Conservation (phyloP, 2,888 invertebrate species). For the Ethmia dodecea region DNA sequence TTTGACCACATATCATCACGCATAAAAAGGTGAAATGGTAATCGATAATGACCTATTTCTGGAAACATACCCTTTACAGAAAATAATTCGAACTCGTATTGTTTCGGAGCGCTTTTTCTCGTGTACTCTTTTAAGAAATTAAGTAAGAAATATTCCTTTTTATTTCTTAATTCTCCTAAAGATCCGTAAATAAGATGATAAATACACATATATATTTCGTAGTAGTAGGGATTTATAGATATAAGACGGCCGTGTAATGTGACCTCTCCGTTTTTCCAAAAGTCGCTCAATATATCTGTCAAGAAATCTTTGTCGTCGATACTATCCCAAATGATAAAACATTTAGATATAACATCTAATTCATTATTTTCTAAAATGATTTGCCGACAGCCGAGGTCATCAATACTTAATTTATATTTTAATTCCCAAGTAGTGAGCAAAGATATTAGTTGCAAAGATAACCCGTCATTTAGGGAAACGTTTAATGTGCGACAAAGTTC, state of each 20-base stretch:
- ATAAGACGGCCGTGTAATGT: constrained; percentile 59
- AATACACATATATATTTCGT: constrained; percentile 66
- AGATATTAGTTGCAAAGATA: constrained; percentile 59
- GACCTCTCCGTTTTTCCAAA: constrained; percentile 71
- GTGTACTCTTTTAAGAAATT: constrained; percentile 63
- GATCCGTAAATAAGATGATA: constrained; percentile 51
- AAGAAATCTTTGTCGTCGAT: constrained; percentile 57
- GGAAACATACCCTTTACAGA: constrained; percentile 71
- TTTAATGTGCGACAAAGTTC: constrained; percentile 58
- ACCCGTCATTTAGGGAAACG: constrained; percentile 53
- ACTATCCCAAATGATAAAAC: constrained; percentile 58
- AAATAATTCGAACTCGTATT: constrained; percentile 69
- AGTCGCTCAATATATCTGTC: constrained; percentile 57
- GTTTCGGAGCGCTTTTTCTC: constrained; percentile 61
- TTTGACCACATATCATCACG: constrained; percentile 71
- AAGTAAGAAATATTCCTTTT: constrained; percentile 61
- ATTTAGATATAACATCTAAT: constrained; percentile 40
- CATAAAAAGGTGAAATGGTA: constrained; percentile 70
- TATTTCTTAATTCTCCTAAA: constrained; percentile 38
- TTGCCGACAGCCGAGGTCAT: constrained; percentile 47
- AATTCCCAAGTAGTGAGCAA: constrained; percentile 60
- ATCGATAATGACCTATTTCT: constrained; percentile 65
- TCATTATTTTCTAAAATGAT: constrained; percentile 46
- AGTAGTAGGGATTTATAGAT: constrained; percentile 67
- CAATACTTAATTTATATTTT: constrained; percentile 47